A percentile compares a stretch with the other conserved stretches of the same genome.
phyloP scores from a whole-genome alignment of 2,888 invertebrate genomes.

The Calameuta pallipes region DNA sequence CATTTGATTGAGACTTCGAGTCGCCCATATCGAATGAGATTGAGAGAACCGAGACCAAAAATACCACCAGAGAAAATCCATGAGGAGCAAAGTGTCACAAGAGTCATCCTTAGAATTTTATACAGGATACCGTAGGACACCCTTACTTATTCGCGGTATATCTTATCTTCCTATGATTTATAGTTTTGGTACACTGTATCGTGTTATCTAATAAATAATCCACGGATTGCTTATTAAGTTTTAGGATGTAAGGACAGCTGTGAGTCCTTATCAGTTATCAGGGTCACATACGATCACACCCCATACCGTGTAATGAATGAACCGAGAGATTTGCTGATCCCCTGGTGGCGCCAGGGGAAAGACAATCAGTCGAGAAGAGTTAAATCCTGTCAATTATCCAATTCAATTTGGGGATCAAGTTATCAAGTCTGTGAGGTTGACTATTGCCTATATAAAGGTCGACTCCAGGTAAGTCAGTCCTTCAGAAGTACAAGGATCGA shows the following conservation, averaged over 20 bases:
- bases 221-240: background rate
- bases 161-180: background rate
- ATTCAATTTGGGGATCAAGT: conserved; percentile 47
- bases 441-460: background rate
- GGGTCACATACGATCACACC: conserved; percentile 14
- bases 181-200: background rate
- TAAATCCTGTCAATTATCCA: conserved; percentile 38
- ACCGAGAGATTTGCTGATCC: conserved; percentile 13
- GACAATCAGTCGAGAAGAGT: conserved; percentile 33
- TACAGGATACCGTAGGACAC: no score
- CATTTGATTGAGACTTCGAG: conserved; percentile 56
- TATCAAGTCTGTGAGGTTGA: conserved; percentile 4
- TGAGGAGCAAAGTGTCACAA: background rate
- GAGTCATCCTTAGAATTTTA: background rate
- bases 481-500: background rate
- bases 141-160: background rate
- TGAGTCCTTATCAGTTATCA: background rate
- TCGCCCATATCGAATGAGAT: conserved; percentile 59
- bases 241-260: background rate
- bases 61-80: background rate
- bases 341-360: conserved; percentile 19
- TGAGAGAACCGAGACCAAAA: conserved; percentile 8
- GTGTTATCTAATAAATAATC: background rate
- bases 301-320: conserved; percentile 39
- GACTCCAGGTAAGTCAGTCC: background rate